phyloP scores from a whole-genome alignment of 2,888 invertebrate genomes.

The Pterobdella sp. region DNA sequence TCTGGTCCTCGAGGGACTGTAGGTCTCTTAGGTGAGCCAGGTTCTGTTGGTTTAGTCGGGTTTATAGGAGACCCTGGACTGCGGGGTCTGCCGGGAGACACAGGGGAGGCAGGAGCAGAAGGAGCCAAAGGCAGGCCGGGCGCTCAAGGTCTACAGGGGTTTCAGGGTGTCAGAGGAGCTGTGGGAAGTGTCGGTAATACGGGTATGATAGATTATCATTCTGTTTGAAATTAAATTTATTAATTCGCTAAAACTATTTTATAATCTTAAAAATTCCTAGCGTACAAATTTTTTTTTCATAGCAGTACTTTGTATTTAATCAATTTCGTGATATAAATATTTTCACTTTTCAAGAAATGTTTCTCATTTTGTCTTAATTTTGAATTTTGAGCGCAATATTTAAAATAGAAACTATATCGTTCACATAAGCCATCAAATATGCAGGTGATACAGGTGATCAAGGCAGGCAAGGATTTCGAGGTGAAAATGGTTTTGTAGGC shows the following conservation, averaged over 20 bases:
- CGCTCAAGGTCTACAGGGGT: not conserved
- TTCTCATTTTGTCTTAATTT: too few relatives aligned
- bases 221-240: too few relatives aligned
- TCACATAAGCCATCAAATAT: too few relatives aligned
- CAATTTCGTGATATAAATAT: too few relatives aligned
- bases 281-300: too few relatives aligned
- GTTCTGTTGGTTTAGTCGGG: conserved; percentile 17
- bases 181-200: conserved; percentile 21
- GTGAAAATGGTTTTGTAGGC: conserved; percentile 11
- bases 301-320: too few relatives aligned
- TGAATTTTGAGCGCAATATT: too few relatives aligned
- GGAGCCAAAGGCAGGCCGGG: conserved; percentile 27
- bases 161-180: conserved; percentile 8
- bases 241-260: too few relatives aligned
- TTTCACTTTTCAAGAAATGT: too few relatives aligned
- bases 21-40: conserved; percentile 13
- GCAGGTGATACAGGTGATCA: conserved; percentile 25
- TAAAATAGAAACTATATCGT: too few relatives aligned
- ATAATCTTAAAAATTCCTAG: too few relatives aligned
- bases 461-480: not conserved
- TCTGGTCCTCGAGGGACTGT: conserved; percentile 11
- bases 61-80: conserved; percentile 27
- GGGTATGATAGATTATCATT: too few relatives aligned
- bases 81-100: conserved; percentile 29
- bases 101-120: conserved; percentile 22